Percentiles rank a stretch among this genome's conserved stretches.
These are phyloP conservation scores for Carpatolechia fugitivella DNA, from an alignment of 2,888 invertebrate genomes.

Conservation along the genomic window DNA sequence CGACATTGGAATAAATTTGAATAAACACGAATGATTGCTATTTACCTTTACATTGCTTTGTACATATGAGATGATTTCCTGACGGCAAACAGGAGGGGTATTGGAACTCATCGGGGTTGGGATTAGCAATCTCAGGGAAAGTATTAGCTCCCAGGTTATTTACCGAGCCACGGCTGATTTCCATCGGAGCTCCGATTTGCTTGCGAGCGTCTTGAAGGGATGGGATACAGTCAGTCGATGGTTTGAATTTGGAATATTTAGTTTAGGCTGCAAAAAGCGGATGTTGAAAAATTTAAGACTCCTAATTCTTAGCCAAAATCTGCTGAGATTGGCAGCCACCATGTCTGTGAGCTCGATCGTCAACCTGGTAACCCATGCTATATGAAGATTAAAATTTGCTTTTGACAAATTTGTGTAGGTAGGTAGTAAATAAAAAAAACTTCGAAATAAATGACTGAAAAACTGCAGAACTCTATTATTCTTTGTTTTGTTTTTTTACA, in stretches of 20 bases:
- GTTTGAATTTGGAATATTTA: not conserved
- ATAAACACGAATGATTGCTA: constrained; percentile 3
- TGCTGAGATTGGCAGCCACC: no score
- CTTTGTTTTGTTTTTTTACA: no score
- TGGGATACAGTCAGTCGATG: constrained; percentile 21
- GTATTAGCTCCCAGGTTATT: constrained; percentile 72
- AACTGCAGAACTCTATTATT: no score
- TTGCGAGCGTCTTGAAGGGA: constrained; percentile 40
- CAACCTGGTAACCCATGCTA: no score
- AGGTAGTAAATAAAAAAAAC: no score
- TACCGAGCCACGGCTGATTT: constrained; percentile 67
- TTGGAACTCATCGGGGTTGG: constrained; percentile 43
- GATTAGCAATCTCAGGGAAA: constrained; percentile 71
- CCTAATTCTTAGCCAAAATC: no score
- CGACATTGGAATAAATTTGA: constrained; percentile 1
- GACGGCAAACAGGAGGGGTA: constrained; percentile 32
- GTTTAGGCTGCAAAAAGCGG: no score
- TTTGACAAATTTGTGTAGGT: no score
- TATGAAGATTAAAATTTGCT: no score
- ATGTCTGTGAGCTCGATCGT: no score
- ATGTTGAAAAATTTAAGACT: no score
- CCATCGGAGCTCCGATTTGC: constrained; percentile 68
- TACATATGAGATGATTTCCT: constrained; percentile 20
- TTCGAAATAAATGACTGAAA: no score
- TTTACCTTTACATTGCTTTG: not conserved